Conservation (phyloP, 2,888 invertebrate genomes). For the Dioctria rufipes region DNA sequence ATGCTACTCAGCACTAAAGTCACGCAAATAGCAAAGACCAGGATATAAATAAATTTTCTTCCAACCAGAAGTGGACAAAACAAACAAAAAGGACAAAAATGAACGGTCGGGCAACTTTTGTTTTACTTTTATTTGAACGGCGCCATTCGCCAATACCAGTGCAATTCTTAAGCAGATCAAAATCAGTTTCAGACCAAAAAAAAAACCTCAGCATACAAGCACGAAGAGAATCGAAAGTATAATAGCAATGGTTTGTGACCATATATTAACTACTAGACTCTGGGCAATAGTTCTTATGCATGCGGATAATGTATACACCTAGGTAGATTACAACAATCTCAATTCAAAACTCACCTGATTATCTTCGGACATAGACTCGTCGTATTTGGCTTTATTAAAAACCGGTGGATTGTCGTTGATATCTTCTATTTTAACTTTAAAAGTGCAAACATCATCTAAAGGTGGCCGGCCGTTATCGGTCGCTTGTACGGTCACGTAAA, state of each 20-base stretch:
- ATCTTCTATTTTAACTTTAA: constrained; percentile 91
- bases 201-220: not conserved
- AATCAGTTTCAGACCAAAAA: not conserved
- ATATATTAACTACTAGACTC: not conserved
- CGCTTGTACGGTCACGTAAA: constrained; percentile 89
- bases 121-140: constrained; percentile 34
- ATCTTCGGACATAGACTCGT: constrained; percentile 88
- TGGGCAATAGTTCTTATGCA: no score
- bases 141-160: constrained; percentile 13
- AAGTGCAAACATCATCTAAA: constrained; percentile 93
- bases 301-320: no score
- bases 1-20: not conserved
- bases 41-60: not conserved
- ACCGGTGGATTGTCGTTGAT: constrained; percentile 88
- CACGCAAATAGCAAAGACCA: not conserved
- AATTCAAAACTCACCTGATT: constrained; percentile 72
- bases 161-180: not conserved
- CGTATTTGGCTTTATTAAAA: constrained; percentile 74
- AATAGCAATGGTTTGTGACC: not conserved
- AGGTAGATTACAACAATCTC: not conserved
- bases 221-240: constrained; percentile 33
- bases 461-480: constrained; percentile 93
- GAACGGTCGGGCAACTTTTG: not conserved
- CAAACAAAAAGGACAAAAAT: not conserved
- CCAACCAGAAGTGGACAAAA: not conserved